A percentile compares a stretch with the other conserved stretches of the same genome.
These are phyloP conservation scores for Ibidorhyncha struthersii DNA, from an alignment of 2,113 vertebrate genomes.

Conservation along the genomic window DNA sequence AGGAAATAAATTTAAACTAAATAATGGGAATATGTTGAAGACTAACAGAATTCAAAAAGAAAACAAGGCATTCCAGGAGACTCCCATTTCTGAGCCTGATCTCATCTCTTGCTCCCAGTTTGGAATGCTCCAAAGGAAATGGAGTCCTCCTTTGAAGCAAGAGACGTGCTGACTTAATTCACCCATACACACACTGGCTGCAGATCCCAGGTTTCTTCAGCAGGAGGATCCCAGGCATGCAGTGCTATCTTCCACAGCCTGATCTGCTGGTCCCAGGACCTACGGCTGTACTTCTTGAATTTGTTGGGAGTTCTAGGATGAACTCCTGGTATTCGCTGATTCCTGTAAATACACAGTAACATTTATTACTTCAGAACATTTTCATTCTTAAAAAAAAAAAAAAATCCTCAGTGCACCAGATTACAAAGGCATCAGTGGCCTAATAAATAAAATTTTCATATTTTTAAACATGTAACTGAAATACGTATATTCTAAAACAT, in stretches of 20 bases:
- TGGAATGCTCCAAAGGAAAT: not conserved
- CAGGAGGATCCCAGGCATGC: constrained; percentile 92
- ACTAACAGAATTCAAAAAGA: not conserved
- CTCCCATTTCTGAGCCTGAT: not conserved
- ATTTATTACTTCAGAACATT: not conserved
- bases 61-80: not conserved
- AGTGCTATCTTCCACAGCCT: constrained; percentile 94
- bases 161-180: not conserved
- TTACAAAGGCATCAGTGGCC: not conserved
- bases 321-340: constrained; percentile 85
- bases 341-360: constrained; percentile 64
- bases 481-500: not conserved
- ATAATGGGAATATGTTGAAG: not conserved
- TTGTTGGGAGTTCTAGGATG: constrained; percentile 97
- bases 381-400: not conserved
- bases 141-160: not conserved
- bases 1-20: not conserved
- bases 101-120: not conserved
- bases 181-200: constrained; percentile 81
- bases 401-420: not conserved
- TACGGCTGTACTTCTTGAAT: constrained; percentile 95
- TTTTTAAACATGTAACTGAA: not conserved
- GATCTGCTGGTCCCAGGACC: constrained; percentile 98
- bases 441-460: accelerated
- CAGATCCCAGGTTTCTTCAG: constrained; percentile 74